These are phyloP conservation scores for Bhutanitis thaidina DNA, from an alignment of 2,888 invertebrate genomes.

Conservation along the genomic window DNA sequence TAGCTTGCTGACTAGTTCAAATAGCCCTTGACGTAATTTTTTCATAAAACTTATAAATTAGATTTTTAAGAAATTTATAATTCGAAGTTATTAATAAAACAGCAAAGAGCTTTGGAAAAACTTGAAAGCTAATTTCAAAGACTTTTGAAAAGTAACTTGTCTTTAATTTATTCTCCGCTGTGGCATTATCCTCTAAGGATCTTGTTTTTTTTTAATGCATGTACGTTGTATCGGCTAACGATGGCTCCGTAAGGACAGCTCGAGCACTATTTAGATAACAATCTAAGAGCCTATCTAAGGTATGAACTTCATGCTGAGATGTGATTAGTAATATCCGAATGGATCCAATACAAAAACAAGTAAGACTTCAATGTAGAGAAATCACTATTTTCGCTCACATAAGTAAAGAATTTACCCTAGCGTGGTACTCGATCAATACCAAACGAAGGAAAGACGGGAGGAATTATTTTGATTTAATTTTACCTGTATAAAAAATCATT, in stretches of 20 bases:
- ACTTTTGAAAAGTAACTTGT: not conserved
- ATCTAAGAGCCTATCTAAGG: constrained; percentile 18
- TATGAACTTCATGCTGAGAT: constrained; percentile 14
- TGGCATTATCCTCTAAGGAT: constrained; percentile 2
- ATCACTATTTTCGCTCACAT: constrained; percentile 5
- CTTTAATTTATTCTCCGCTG: constrained; percentile 7
- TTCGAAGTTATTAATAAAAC: no score
- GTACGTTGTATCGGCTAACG: constrained; percentile 4
- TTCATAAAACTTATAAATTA: no score
- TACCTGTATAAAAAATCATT: no score
- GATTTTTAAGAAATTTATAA: no score
- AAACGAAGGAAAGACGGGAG: not conserved
- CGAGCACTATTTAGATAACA: constrained; percentile 17
- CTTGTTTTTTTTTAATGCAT: constrained; percentile 2
- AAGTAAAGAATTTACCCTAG: constrained; percentile 1
- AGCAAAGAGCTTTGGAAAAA: not conserved
- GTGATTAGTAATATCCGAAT: constrained; percentile 16
- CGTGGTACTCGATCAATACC: not conserved
- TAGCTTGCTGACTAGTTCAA: no score
- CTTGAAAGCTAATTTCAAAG: not conserved
- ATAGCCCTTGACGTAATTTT: no score
- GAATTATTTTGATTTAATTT: not conserved
- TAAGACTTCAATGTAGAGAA: constrained; percentile 3
- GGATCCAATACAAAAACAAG: constrained; percentile 11
- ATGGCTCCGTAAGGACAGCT: constrained; percentile 16